Evolutionary conservation across 2,888 invertebrate genomes (phyloP).

Genomic region (Cheilosia pagana): DNA sequence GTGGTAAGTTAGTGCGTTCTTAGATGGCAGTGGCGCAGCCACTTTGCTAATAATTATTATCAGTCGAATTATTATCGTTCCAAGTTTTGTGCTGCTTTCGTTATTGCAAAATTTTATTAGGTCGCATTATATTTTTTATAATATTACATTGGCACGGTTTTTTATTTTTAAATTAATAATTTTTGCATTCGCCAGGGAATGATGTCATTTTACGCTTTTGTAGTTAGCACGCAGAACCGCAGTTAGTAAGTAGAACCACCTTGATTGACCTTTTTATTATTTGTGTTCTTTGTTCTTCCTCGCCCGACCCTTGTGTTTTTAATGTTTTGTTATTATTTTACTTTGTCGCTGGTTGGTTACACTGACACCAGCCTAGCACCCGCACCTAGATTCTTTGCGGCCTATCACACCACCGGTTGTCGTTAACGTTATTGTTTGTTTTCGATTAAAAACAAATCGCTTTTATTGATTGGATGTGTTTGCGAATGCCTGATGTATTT

Average conservation of each 20-base stretch:
- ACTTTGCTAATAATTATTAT: background rate
- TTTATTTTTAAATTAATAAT: slow-evolving; percentile 37
- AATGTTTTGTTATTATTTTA: slow-evolving; percentile 42
- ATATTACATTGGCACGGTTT: slow-evolving; percentile 48
- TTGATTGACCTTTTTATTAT: slow-evolving; percentile 63
- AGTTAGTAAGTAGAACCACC: slow-evolving; percentile 71
- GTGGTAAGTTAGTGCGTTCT: slow-evolving; percentile 22
- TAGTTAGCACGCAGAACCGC: slow-evolving; percentile 62
- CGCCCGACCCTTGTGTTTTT: slow-evolving; percentile 18
- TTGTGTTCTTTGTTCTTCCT: slow-evolving; percentile 12
- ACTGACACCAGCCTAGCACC: background rate
- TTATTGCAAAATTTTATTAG: slow-evolving; percentile 50
- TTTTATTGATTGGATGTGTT: slow-evolving; percentile 57
- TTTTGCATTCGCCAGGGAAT: slow-evolving; percentile 55
- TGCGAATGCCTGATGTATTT: background rate
- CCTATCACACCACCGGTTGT: slow-evolving; percentile 1
- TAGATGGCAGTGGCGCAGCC: slow-evolving; percentile 4
- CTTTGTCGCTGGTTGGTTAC: slow-evolving; percentile 5
- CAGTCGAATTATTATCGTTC: slow-evolving; percentile 23
- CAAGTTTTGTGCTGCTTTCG: slow-evolving; percentile 31
- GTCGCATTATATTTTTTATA: slow-evolving; percentile 40
- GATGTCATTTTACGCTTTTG: slow-evolving; percentile 73
- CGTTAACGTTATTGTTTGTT: slow-evolving; percentile 31
- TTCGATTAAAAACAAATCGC: slow-evolving; percentile 10
- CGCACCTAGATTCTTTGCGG: background rate